phyloP scores from a whole-genome alignment of 2,113 vertebrate genomes.

The Psophia crepitans region DNA sequence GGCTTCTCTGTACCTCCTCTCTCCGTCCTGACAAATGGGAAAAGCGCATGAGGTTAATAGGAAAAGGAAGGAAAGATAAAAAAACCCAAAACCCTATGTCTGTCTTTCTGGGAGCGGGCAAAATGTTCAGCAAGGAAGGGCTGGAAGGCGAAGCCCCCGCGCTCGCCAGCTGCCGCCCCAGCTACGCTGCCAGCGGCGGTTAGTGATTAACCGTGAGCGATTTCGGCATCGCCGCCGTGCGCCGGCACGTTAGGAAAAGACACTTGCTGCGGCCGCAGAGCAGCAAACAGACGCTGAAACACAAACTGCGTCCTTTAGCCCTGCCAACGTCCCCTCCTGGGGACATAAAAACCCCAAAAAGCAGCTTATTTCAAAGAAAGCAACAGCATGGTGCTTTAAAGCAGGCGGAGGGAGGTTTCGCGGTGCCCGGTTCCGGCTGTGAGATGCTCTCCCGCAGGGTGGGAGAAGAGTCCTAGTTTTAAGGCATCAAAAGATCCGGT shows the following conservation, averaged over 20 bases:
- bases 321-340: neutral
- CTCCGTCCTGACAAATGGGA: conserved; percentile 81
- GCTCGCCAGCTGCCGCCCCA: fast-evolving
- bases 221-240: neutral
- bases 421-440: fast-evolving
- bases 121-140: neutral
- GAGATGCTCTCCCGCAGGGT: neutral
- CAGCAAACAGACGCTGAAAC: neutral
- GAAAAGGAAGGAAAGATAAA: neutral
- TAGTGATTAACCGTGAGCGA: neutral
- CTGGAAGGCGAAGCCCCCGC: neutral
- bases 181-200: neutral
- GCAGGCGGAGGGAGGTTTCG: neutral
- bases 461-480: neutral
- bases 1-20: conserved; percentile 89
- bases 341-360: neutral
- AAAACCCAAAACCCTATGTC: fast-evolving
- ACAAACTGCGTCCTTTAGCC: neutral
- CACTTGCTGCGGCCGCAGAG: neutral
- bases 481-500: neutral
- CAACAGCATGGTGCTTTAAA: neutral
- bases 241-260: neutral
- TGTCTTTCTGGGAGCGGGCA: fast-evolving
- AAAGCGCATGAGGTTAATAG: neutral
- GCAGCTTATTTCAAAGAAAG: neutral